A percentile compares a stretch with the other conserved stretches of the same genome.
Conservation (phyloP, 2,113 vertebrate species). For the Tachysurus vachellii region DNA sequence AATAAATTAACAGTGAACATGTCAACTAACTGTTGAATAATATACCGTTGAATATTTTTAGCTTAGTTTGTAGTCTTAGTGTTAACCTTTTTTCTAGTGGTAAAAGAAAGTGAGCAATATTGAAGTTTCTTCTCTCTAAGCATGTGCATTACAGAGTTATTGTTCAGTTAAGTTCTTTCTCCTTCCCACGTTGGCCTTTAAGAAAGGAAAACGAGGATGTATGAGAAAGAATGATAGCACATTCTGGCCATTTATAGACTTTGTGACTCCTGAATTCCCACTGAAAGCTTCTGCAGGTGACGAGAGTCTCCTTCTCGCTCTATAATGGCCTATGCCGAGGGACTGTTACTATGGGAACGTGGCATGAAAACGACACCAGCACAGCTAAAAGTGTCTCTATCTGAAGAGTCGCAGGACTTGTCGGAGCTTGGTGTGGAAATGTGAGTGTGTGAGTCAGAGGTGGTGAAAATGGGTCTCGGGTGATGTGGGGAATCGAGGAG, state of each 20-base stretch:
- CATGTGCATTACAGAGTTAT: background rate
- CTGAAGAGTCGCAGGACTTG: constrained; percentile 39
- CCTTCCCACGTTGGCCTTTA: background rate
- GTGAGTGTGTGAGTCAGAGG: constrained; percentile 23
- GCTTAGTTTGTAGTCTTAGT: background rate
- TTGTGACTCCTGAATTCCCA: constrained; percentile 40
- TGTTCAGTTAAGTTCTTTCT: background rate
- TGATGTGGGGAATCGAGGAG: constrained; percentile 4
- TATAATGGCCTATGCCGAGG: constrained; percentile 37
- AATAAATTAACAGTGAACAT: background rate
- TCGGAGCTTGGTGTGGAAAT: constrained; percentile 28
- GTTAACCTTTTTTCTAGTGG: background rate
- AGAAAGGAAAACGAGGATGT: background rate
- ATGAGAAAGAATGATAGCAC: constrained; percentile 31
- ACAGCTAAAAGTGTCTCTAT: constrained; percentile 40
- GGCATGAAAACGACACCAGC: constrained; percentile 42
- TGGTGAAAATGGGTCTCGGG: constrained; percentile 12
- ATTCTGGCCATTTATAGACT: constrained; percentile 32
- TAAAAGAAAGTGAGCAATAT: background rate
- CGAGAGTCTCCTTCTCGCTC: constrained; percentile 25
- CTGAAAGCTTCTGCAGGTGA: constrained; percentile 39
- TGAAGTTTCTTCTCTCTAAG: background rate
- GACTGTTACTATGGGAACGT: constrained; percentile 47
- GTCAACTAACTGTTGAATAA: too few species aligned
- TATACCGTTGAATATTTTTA: background rate